Percentiles rank a stretch among this genome's conserved stretches.
phyloP scores from a whole-genome alignment of 2,888 invertebrate genomes.

The Nomada fabriciana region DNA sequence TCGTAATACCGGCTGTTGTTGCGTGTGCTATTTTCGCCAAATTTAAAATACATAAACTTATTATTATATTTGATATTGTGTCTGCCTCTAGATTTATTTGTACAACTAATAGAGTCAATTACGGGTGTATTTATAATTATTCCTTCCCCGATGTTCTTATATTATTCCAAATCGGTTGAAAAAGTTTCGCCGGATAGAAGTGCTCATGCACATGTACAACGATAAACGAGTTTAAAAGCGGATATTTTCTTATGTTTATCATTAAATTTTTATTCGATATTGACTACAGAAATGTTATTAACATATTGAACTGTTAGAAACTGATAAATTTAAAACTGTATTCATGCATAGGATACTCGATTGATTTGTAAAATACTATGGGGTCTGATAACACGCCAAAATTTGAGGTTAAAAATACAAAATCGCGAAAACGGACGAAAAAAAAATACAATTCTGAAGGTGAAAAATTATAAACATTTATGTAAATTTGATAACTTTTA shows the following conservation, averaged over 20 bases:
- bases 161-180: not conserved
- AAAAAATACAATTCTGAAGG: slow-evolving; percentile 44
- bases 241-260: slow-evolving; percentile 19
- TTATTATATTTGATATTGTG: not conserved
- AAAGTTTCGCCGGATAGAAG: not conserved
- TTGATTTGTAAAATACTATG: slow-evolving; percentile 38
- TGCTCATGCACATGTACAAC: slow-evolving; percentile 12
- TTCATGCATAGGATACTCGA: not conserved
- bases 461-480: slow-evolving; percentile 23
- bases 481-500: not conserved
- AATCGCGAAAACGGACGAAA: slow-evolving; percentile 52
- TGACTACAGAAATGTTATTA: not conserved
- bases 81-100: not conserved
- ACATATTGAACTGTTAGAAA: not conserved
- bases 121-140: not conserved
- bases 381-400: slow-evolving; percentile 46
- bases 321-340: not conserved
- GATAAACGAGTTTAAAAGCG: slow-evolving; percentile 25
- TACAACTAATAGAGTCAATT: not conserved
- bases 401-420: slow-evolving; percentile 52
- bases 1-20: not conserved
- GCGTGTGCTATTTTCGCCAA: not conserved
- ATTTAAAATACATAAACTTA: not conserved
- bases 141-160: slow-evolving; percentile 4
- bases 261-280: not conserved